Base-by-base conservation (phyloP, 92 coral and sea anemone genomes). In the Epizoanthus ramosus region DNA sequence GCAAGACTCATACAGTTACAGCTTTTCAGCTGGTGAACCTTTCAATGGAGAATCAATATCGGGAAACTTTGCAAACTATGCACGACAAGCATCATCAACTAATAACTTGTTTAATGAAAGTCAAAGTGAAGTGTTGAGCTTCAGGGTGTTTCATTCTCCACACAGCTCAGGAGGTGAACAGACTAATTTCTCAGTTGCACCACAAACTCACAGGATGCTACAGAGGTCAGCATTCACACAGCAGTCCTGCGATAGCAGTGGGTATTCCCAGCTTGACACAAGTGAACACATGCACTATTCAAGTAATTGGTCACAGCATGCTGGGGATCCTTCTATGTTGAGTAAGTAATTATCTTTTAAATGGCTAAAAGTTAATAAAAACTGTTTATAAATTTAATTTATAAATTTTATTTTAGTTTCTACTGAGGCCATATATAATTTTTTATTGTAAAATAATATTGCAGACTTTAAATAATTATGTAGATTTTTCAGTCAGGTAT, bases 1-100 rank as follows among this genome's bases (percentile, higher is more conserved):
- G 17, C 91, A 79, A n/a, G 91, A 88, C 52, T 84, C 88, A 0
- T 57, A 71, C 22, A 84, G 91, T 43, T 88, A 84, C 53, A 85
- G 76, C 67, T 39, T 65, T n/a, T 66, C 88, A 4, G 72, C 69
- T 64, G 91, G 88, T 50, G 91, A 88, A 18, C 85, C 85, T 3
- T 79, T 68, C 68, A 79, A 56, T 64, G 76, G 88, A 13, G 91
- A 88, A 41, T 83, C 91, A 14, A 79, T 71, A 0, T 88, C 85
- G 18, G 80, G 37, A 17, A 15, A 61, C n/a, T 88, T 79, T 70
- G 73, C 85, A 28, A 63, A 83, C 69, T 63, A 84, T 73, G 22
- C 83, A 22, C 80, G 66, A 9, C 88, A 84, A 57, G 91, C 84
- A 1, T 56, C 91, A 41, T 88, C 91, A 24, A 84, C 83, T 4